These are phyloP conservation scores for Tetraodon nigroviridis DNA, from an alignment of 2,113 vertebrate genomes.

Conservation along the genomic window DNA sequence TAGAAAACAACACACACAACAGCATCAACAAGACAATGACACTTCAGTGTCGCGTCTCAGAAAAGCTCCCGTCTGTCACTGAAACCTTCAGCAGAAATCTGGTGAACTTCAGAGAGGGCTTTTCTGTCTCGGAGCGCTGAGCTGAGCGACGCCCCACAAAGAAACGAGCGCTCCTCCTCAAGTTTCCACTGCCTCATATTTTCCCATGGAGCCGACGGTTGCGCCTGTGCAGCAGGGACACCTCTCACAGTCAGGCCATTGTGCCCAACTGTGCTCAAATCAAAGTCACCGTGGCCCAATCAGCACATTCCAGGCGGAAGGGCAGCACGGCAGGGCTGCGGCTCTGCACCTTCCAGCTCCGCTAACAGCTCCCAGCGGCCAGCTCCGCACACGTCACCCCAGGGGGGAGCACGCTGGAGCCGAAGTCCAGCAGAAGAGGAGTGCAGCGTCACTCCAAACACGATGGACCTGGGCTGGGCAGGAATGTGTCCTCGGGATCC, in stretches of 20 bases:
- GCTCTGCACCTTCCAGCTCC: not conserved
- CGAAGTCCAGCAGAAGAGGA: conserved; percentile 8
- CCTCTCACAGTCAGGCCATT: conserved; percentile 65
- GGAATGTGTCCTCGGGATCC: conserved; percentile 18
- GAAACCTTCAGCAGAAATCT: not conserved
- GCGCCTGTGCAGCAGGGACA: conserved; percentile 44
- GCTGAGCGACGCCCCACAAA: conserved; percentile 8
- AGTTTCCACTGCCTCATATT: conserved; percentile 37
- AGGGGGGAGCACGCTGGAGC: not conserved
- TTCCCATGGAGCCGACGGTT: conserved; percentile 25
- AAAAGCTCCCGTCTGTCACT: not conserved
- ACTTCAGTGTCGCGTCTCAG: conserved; percentile 7
- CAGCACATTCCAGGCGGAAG: conserved; percentile 57
- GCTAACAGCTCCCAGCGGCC: conserved; percentile 3
- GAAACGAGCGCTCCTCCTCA: conserved; percentile 32
- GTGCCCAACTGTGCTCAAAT: conserved; percentile 53
- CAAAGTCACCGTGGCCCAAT: conserved; percentile 47
- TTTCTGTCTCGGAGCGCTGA: too few species aligned
- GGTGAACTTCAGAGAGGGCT: not conserved
- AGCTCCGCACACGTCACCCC: too few species aligned
- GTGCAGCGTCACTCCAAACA: too few species aligned
- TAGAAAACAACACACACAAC: conserved; percentile 38
- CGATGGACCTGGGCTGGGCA: not conserved
- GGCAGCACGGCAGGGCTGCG: conserved; percentile 28
- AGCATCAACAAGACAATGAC: conserved; percentile 32